Evolutionary conservation across 2,113 vertebrate genomes (phyloP).

Genomic region (Corydoras maculifer): DNA sequence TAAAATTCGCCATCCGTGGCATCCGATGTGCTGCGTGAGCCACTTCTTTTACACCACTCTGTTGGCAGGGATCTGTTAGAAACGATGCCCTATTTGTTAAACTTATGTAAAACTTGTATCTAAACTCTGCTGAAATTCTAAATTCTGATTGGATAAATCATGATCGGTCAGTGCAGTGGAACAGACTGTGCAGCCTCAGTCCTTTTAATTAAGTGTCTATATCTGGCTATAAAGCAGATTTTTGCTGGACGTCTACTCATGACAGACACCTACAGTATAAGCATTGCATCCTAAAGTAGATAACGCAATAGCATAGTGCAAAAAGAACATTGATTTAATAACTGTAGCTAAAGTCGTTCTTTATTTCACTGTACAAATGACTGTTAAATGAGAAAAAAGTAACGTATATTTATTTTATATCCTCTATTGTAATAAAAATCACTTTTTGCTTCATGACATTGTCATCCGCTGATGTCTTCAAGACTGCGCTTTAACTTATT

Average conservation of each 20-base stretch:
- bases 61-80: no score
- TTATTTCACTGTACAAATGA: conserved; percentile 76
- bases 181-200: background rate
- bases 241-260: background rate
- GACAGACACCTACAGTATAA: background rate
- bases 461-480: no score
- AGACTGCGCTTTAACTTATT: no score
- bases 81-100: no score
- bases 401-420: conserved; percentile 89
- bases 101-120: background rate
- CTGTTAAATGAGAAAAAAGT: conserved; percentile 79
- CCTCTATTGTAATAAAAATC: conserved; percentile 85
- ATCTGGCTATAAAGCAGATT: background rate
- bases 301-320: conserved; percentile 23
- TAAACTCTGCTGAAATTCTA: background rate
- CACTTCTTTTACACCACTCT: no score
- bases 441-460: conserved; percentile 51
- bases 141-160: conserved; percentile 6
- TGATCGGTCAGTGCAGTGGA: background rate
- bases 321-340: conserved; percentile 22
- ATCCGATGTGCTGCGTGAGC: no score
- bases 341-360: conserved; percentile 47
- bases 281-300: conserved; percentile 5
- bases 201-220: background rate
- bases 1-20: no score